Conservation (phyloP, 1,140 invertebrate genomes). For the Drosophila serrata region DNA sequence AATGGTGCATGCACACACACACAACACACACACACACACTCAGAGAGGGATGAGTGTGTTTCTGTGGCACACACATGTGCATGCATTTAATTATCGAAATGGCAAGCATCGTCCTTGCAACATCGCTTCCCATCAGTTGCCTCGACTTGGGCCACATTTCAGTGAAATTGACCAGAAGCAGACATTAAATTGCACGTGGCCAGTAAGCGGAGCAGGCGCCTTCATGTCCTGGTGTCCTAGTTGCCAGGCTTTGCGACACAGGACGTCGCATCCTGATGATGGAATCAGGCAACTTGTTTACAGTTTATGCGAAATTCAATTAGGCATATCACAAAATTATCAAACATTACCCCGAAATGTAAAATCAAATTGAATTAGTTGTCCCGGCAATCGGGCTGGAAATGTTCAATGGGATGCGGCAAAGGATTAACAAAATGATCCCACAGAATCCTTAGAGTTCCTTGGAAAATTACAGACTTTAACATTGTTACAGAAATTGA, state of each 20-base stretch:
- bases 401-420: constrained; percentile 4
- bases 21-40: constrained; percentile 12
- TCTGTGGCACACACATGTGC: constrained; percentile 40
- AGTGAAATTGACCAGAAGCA: constrained; percentile 65
- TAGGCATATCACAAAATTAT: constrained; percentile 53
- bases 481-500: background rate
- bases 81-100: constrained; percentile 82
- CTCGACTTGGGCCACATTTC: constrained; percentile 65
- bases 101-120: constrained; percentile 44
- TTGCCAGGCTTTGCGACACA: constrained; percentile 20
- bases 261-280: background rate
- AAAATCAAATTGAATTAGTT: constrained; percentile 63
- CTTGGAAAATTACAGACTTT: background rate
- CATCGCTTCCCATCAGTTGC: constrained; percentile 21
- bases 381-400: constrained; percentile 22
- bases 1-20: constrained; percentile 60
- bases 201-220: constrained; percentile 27
- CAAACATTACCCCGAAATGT: constrained; percentile 20
- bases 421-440: background rate
- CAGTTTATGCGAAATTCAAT: constrained; percentile 58
- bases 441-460: background rate
- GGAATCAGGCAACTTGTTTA: constrained; percentile 22
- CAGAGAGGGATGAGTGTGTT: background rate
- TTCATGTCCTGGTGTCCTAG: constrained; percentile 10
- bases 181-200: constrained; percentile 56